Base-by-base conservation (phyloP, 1,140 invertebrate species). In the Cydia amplana region DNA sequence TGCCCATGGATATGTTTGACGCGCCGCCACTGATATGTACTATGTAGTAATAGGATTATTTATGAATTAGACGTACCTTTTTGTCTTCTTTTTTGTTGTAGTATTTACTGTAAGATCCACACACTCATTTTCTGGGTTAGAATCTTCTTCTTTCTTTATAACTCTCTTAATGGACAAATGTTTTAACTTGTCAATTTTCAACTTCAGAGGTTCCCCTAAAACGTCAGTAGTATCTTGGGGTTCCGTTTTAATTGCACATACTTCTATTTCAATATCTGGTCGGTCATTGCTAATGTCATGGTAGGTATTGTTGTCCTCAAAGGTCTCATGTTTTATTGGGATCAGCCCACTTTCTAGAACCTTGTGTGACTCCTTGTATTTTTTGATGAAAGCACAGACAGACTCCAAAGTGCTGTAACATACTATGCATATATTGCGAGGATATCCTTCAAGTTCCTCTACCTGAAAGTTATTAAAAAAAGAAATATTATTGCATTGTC, bases 401-500 rank as follows among this genome's bases (percentile, higher is more conserved):
- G 70, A 76, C 49, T 89, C 77, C 77, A 90, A 76, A 4, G 80
- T 86, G 18, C 79, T 74, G 72, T 86, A 84, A 76, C 90, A 92
- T 18, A 73, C 77, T n/a, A 75, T 74, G 83, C 90, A 92, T 77
- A 92, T 88, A 72, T 79, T 81, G 46, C 80, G 77, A 55, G 90
- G 90, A 55, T 85, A 90, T 14, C 89, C 87, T 36, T 87, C 82
- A 67, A 86, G 75, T 67, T 92, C 87, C 80, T 89, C 83, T 75
- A 92, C 82, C 90, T 92, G 83, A 70, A 89, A 88, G 64, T 46
- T 40, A 46, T 46, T 46, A 4, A 46, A 46, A 14, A 16, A 14
- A 14, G 12, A 16, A 46, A 7, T 46, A 46, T 46, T 46, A 46
- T 40, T 40, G 36, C 9, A 9, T 40, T 10, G 7, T 10, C 36